These are phyloP conservation scores for Mythimna albipuncta DNA, from an alignment of 2,888 invertebrate species.

Conservation along the genomic window DNA sequence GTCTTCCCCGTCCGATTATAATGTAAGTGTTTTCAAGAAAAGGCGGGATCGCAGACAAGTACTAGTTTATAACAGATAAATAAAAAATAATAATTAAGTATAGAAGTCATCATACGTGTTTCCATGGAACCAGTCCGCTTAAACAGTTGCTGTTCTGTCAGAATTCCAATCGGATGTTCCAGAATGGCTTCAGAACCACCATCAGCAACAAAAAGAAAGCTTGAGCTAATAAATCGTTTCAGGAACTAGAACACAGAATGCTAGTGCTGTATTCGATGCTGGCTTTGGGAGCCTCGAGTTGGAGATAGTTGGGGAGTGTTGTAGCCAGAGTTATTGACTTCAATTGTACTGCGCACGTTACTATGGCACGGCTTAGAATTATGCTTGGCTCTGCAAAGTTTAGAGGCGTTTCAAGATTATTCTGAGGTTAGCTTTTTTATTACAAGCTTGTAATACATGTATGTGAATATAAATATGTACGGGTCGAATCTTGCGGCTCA, in stretches of 20 bases:
- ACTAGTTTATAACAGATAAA: no score
- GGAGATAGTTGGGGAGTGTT: conserved; percentile 62
- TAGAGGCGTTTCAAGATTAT: conserved; percentile 1
- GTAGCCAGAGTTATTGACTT: conserved; percentile 66
- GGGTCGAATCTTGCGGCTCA: no score
- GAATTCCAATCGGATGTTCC: neutral
- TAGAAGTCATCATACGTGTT: no score
- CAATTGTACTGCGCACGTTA: conserved; percentile 64
- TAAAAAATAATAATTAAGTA: no score
- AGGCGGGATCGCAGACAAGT: no score
- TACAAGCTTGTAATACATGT: no score
- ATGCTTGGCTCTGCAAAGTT: conserved; percentile 51
- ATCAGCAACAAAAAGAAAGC: conserved; percentile 23
- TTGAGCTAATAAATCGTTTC: conserved; percentile 67
- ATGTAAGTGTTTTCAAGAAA: no score
- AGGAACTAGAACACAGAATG: conserved; percentile 56
- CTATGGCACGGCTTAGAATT: conserved; percentile 60
- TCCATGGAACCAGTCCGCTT: no score
- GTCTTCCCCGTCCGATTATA: no score
- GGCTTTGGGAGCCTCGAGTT: conserved; percentile 63
- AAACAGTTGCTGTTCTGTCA: neutral
- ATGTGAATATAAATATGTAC: no score
- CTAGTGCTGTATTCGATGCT: conserved; percentile 63
- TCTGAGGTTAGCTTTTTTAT: neutral
- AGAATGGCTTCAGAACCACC: conserved; percentile 1